Evolutionary conservation across 2,113 vertebrate species (phyloP).

Genomic region (Paracanthobrama guichenoti): DNA sequence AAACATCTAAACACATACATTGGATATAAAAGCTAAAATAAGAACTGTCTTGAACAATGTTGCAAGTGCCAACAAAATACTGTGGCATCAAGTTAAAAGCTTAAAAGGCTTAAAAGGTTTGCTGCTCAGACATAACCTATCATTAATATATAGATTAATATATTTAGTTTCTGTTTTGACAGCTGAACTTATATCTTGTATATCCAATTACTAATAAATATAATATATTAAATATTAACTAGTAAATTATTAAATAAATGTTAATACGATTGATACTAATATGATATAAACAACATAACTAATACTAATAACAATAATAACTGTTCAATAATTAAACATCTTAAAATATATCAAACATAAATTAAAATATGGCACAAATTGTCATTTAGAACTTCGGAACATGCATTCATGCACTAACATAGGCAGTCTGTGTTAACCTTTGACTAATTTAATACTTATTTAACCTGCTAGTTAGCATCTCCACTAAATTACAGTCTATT

Average conservation of each 20-base stretch:
- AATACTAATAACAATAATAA: not conserved
- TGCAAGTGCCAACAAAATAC: not conserved
- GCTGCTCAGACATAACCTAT: not conserved
- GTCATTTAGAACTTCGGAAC: constrained; percentile 11
- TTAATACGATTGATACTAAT: not conserved
- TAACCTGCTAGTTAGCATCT: not conserved
- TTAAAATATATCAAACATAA: not conserved
- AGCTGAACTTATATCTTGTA: not conserved
- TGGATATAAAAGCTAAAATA: not conserved
- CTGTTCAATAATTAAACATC: not conserved
- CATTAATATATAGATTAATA: not conserved
- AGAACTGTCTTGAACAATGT: not conserved
- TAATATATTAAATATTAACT: not conserved
- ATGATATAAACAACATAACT: not conserved
- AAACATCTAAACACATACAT: constrained; percentile 11
- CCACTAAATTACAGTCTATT: constrained; percentile 1
- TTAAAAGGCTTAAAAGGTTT: not conserved
- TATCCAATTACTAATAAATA: not conserved
- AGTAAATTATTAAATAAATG: not conserved
- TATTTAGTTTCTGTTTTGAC: not conserved
- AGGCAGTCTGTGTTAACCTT: constrained; percentile 1
- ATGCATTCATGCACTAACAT: constrained; percentile 54
- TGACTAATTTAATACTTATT: not conserved
- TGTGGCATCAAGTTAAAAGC: not conserved
- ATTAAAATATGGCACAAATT: not conserved